Evolutionary conservation across 2,797 vertebrate species (phyloP).

Genomic region (Pithecia hirsuta): DNA sequence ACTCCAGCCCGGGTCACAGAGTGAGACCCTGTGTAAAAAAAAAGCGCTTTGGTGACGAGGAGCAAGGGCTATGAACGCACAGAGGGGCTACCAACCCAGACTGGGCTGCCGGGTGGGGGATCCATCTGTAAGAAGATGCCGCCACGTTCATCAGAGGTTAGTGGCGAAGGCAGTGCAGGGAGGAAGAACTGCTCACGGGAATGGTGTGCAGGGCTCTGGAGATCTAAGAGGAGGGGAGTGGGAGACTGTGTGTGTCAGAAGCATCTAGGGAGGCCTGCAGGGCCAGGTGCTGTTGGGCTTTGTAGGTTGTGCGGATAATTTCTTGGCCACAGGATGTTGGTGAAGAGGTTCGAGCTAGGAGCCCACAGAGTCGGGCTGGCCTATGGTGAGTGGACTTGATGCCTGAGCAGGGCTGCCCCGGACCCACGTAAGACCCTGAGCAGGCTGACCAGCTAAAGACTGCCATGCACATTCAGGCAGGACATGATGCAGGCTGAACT

Average conservation of each 20-base stretch:
- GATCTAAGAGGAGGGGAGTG: too few species aligned
- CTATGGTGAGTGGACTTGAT: background rate
- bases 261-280: background rate
- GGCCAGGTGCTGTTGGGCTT: background rate
- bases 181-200: background rate
- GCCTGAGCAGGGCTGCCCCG: background rate
- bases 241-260: background rate
- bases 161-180: background rate
- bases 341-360: background rate
- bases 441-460: background rate
- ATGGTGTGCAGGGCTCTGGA: background rate
- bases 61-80: background rate
- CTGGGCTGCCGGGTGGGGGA: fast-evolving
- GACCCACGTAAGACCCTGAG: background rate
- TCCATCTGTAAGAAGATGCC: background rate
- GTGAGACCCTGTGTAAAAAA: too few species aligned
- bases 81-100: background rate
- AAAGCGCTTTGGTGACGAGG: too few species aligned
- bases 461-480: background rate
- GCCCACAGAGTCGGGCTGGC: background rate
- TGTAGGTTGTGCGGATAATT: background rate
- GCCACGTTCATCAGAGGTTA: background rate
- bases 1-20: too few species aligned
- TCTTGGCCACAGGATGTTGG: background rate
- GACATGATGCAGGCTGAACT: background rate